Base-by-base conservation (phyloP, 2,888 invertebrate genomes). In the Phrixothrix hirtus region DNA sequence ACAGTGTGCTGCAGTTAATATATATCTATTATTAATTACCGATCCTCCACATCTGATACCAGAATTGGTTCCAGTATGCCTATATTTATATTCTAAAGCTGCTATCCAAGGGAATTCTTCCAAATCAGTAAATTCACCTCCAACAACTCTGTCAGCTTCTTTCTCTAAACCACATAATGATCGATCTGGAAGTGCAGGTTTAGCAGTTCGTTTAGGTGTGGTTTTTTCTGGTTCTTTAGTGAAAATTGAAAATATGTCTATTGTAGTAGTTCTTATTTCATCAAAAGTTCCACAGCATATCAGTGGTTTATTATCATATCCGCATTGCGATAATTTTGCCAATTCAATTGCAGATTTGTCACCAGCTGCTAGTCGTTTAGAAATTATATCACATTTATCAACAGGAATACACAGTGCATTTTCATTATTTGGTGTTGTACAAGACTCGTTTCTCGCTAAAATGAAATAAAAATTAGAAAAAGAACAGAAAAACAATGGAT, bases 261-360 rank as follows among this genome's bases (percentile, higher is more conserved):
- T 13, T 1, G 34, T 14, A 6, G 15, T 34, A 7, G 34, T 34
- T 16, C 15, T 12, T 16, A 15, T 2, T 14, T 12, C 9, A 16
- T n/a, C 17, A 6, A 15, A 13, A 15, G 35, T 13, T 12, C 37
- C 45, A 25, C 45, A 45, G n/a, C 45, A 81, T 0, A 81, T 79
- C 14, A 60, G 71, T 0, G 80, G 80, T 1, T 62, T 59, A 17
- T 72, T 70, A 0, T 75, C 72, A 58, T 79, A 80, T 1, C 80
- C 80, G 48, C 80, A 81, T 29, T 78, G 77, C 0, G 80, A 78
- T 46, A 66, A 64, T 27, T 74, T 72, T 14, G 80, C 65, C 55
- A 72, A 78, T 34, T 51, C 14, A 1, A 50, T 13, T 1, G 38
- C 46, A 5, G 27, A 30, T 2, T 36, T 29, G 6, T 52, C 43